phyloP scores from a whole-genome alignment of 2,113 vertebrate genomes.

The Cnemophilus loriae region DNA sequence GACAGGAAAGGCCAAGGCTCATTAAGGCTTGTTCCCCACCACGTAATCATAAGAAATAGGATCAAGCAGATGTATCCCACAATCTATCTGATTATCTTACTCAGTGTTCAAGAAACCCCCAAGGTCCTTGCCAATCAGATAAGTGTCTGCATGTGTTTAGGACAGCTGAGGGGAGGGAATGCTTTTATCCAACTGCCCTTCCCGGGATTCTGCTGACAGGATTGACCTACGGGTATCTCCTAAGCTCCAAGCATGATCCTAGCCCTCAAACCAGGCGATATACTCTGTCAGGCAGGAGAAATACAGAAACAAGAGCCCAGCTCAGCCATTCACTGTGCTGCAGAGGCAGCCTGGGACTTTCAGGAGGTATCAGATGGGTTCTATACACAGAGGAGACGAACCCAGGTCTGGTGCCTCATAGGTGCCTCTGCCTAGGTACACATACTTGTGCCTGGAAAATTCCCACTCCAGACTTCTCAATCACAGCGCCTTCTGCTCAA shows the following conservation, averaged over 20 bases:
- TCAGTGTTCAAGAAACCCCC: slow-evolving; percentile 33
- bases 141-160: neutral
- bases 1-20: slow-evolving; percentile 55
- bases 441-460: neutral
- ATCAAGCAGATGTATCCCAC: slow-evolving; percentile 56
- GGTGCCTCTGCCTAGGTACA: neutral
- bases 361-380: neutral
- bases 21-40: slow-evolving; percentile 49
- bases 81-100: slow-evolving; percentile 56
- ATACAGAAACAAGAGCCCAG: neutral
- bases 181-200: neutral
- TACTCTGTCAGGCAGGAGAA: neutral
- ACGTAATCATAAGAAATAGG: slow-evolving; percentile 44
- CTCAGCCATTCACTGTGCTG: neutral
- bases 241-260: neutral
- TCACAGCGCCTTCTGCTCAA: neutral
- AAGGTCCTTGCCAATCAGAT: slow-evolving; percentile 32
- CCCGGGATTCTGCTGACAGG: neutral
- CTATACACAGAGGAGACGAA: neutral
- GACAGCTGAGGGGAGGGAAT: neutral
- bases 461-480: neutral
- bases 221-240: accelerated
- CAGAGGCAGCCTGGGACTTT: neutral
- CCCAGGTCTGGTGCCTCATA: neutral
- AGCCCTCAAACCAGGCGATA: neutral